phyloP scores from a whole-genome alignment of 2,113 vertebrate species.

The Eretmochelys imbricata region DNA sequence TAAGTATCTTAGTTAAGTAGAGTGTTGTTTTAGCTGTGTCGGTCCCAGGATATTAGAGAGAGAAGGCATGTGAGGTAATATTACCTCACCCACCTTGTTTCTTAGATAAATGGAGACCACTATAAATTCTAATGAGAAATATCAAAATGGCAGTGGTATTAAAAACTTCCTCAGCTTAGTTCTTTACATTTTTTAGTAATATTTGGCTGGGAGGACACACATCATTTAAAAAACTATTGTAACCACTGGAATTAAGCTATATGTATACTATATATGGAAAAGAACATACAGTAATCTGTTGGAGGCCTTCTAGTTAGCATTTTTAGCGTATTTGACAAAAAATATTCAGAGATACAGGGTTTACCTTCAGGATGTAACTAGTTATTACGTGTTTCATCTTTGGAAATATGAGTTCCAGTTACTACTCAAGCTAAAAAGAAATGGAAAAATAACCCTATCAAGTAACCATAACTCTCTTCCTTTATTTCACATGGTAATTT shows the following conservation, averaged over 20 bases:
- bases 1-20: not conserved
- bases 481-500: not conserved
- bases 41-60: not conserved
- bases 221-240: not conserved
- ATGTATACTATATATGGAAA: not conserved
- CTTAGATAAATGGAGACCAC: not conserved
- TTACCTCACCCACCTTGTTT: not conserved
- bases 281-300: not conserved
- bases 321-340: not conserved
- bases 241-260: not conserved
- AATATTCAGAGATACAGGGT: not conserved
- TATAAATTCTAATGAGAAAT: not conserved
- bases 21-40: not conserved
- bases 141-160: slow-evolving; percentile 16
- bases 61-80: too few species aligned
- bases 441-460: not conserved
- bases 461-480: not conserved
- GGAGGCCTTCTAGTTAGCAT: not conserved
- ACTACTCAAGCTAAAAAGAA: not conserved
- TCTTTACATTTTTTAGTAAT: not conserved
- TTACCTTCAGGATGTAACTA: not conserved
- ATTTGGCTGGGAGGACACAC: slow-evolving; percentile 1
- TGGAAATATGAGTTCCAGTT: not conserved
- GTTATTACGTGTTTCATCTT: not conserved
- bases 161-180: not conserved